phyloP scores from a whole-genome alignment of 2,113 vertebrate species.

The Accipiter virgatus region DNA sequence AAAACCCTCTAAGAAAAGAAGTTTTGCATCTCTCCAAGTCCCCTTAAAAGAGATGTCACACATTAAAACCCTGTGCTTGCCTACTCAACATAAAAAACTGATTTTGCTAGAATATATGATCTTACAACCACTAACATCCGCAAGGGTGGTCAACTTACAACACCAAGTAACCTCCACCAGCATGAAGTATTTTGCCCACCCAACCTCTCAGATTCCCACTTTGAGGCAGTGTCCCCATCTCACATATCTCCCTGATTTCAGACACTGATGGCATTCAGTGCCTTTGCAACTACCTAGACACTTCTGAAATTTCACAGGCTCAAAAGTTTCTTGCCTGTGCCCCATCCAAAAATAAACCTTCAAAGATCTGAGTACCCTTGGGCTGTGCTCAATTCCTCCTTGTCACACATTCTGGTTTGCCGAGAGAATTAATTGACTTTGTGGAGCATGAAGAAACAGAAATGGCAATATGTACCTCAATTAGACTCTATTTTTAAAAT shows the following conservation, averaged over 20 bases:
- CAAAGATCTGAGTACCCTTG: constrained; percentile 7
- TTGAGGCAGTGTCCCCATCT: neutral
- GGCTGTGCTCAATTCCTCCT: constrained; percentile 12
- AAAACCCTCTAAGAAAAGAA: neutral
- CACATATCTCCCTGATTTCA: neutral
- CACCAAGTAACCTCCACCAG: neutral
- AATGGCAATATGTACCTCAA: constrained; percentile 29
- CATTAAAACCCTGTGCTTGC: neutral
- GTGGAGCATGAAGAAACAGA: constrained; percentile 46
- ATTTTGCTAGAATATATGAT: neutral
- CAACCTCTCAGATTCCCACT: neutral
- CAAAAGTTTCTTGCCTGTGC: neutral
- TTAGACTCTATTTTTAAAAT: constrained; percentile 32
- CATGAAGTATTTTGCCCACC: fast-evolving
- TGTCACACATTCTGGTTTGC: constrained; percentile 22
- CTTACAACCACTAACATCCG: neutral
- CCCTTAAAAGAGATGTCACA: neutral
- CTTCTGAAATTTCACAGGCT: neutral
- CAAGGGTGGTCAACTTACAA: neutral
- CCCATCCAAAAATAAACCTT: constrained; percentile 32
- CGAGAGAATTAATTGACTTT: constrained; percentile 51
- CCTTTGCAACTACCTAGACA: neutral
- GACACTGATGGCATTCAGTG: fast-evolving
- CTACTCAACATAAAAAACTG: neutral
- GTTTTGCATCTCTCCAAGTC: neutral